A percentile compares a stretch with the other conserved stretches of the same genome.
phyloP scores from a whole-genome alignment of 2,797 vertebrate species.

The Scomberomorus guttatus region DNA sequence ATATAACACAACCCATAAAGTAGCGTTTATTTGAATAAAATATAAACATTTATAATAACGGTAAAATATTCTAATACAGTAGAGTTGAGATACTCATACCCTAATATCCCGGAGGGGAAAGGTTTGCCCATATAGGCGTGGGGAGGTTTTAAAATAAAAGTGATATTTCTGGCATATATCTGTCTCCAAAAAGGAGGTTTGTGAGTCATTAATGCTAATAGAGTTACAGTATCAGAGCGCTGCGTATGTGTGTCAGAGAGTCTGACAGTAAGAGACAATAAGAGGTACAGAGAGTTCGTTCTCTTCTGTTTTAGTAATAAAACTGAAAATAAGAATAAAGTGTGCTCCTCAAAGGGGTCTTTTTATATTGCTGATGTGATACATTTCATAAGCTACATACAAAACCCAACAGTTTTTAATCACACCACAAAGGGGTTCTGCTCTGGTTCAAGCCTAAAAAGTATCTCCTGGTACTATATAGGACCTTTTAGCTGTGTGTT shows the following conservation, averaged over 20 bases:
- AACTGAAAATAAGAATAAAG: not conserved
- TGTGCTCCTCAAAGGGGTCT: not conserved
- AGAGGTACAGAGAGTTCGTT: not conserved
- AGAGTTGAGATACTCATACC: not conserved
- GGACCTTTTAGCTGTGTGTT: constrained; percentile 64
- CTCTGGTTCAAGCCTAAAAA: constrained; percentile 27
- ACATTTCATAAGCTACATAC: not conserved
- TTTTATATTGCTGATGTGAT: not conserved
- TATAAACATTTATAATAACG: not conserved
- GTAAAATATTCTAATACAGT: not conserved
- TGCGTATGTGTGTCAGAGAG: not conserved
- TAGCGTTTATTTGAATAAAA: not conserved
- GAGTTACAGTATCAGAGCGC: constrained; percentile 29
- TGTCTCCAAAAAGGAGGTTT: constrained; percentile 1
- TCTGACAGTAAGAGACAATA: not conserved
- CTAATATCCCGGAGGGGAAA: not conserved
- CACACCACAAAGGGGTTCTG: constrained; percentile 33
- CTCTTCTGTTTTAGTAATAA: constrained; percentile 24
- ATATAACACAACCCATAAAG: not conserved
- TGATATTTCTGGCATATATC: constrained; percentile 3
- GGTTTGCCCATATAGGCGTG: not conserved
- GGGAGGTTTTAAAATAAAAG: no score
- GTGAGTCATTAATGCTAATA: constrained; percentile 41
- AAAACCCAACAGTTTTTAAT: constrained; percentile 7
- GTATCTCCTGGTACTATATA: constrained; percentile 13